These are phyloP conservation scores for Apis mellifera DNA, from an alignment of 1,140 invertebrate species.

Conservation along the genomic window Amel_HAv3.1 CM009941.2:8433501-8434000, in stretches of 20 bases:
- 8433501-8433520: slow-evolving; percentile 50
- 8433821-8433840: background rate
- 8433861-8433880: background rate
- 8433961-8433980: too few relatives aligned
- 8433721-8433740: background rate
- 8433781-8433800: background rate
- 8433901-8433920: background rate
- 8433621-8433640: background rate
- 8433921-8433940: background rate
- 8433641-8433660: too few relatives aligned
- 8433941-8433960: background rate
- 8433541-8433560: background rate
- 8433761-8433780: background rate
- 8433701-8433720: background rate
- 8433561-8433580: background rate
- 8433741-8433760: background rate
- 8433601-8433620: background rate
- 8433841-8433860: background rate
- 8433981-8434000: too few relatives aligned
- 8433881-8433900: background rate
- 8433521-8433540: slow-evolving; percentile 52
- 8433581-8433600: slow-evolving; percentile 8
- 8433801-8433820: background rate
- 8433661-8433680: background rate
- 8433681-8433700: background rate